phyloP scores from a whole-genome alignment of 1,140 invertebrate genomes.

The Achatina immaculata region DNA sequence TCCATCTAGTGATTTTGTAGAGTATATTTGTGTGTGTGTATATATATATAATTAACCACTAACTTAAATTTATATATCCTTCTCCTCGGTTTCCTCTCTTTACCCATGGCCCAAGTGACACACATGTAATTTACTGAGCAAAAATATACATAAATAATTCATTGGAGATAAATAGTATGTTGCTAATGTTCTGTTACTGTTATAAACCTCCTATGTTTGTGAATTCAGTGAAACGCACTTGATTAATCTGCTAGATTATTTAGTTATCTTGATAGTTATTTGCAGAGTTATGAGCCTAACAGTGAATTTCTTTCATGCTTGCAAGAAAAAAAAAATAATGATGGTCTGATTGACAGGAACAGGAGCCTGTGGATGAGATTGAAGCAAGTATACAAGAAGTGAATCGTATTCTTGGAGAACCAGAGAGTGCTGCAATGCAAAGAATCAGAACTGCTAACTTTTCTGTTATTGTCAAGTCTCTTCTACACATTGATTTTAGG shows the following conservation, averaged over 20 bases:
- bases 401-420: conserved; percentile 80
- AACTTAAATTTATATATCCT: too few relatives aligned
- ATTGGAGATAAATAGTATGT: too few relatives aligned
- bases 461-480: conserved; percentile 47
- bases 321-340: neutral
- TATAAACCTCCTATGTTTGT: neutral
- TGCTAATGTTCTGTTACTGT: too few relatives aligned
- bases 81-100: too few relatives aligned
- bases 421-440: conserved; percentile 36
- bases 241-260: neutral
- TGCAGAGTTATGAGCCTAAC: neutral
- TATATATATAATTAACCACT: too few relatives aligned
- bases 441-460: conserved; percentile 27
- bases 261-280: neutral
- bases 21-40: too few relatives aligned
- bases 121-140: too few relatives aligned
- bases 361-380: conserved; percentile 78
- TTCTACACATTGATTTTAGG: conserved; percentile 64
- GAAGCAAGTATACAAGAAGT: conserved; percentile 81
- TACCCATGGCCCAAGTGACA: too few relatives aligned
- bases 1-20: too few relatives aligned
- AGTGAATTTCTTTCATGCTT: neutral
- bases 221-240: neutral
- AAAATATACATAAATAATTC: too few relatives aligned
- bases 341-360: conserved; percentile 48